These are phyloP conservation scores for Auanema sp. DNA, from an alignment of 2,888 invertebrate species.

Conservation along the genomic window DNA sequence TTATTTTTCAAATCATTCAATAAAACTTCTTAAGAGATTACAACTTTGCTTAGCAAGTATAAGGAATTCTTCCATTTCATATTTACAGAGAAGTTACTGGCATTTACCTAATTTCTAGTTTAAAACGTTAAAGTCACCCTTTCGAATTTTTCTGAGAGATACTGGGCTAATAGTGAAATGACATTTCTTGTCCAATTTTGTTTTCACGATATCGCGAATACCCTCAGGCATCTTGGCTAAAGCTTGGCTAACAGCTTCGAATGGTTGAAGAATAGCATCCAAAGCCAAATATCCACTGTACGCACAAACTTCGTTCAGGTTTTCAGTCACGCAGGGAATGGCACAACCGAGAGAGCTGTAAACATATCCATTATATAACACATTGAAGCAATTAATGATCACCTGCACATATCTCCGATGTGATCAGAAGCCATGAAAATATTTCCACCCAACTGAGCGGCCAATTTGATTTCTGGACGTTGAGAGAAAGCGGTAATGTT, in stretches of 20 bases:
- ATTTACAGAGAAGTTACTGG: too few relatives aligned
- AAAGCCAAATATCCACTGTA: constrained; percentile 38
- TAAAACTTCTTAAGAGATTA: too few relatives aligned
- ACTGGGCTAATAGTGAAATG: constrained; percentile 29
- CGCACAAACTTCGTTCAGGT: constrained; percentile 29
- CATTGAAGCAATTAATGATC: too few relatives aligned
- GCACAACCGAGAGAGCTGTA: constrained; percentile 34
- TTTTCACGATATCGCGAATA: constrained; percentile 24
- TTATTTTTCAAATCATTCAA: too few relatives aligned
- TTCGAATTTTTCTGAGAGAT: constrained; percentile 31
- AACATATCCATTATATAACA: background rate
- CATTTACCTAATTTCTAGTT: too few relatives aligned
- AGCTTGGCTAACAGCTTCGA: constrained; percentile 30
- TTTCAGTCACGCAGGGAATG: constrained; percentile 31
- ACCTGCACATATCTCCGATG: constrained; percentile 30
- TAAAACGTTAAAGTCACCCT: constrained; percentile 26
- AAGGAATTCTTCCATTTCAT: too few relatives aligned
- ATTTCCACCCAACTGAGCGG: constrained; percentile 38
- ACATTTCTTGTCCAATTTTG: constrained; percentile 34
- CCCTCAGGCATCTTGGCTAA: constrained; percentile 24
- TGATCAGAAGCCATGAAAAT: constrained; percentile 34
- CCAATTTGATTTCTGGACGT: constrained; percentile 27
- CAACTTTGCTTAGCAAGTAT: too few relatives aligned
- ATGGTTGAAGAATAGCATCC: constrained; percentile 39
- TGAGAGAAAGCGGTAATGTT: constrained; percentile 33